Evolutionary conservation across 2,888 invertebrate species (phyloP), one percentile per base, ranked within the genome.

Genomic region (Aporophyla lueneburgensis): DNA sequence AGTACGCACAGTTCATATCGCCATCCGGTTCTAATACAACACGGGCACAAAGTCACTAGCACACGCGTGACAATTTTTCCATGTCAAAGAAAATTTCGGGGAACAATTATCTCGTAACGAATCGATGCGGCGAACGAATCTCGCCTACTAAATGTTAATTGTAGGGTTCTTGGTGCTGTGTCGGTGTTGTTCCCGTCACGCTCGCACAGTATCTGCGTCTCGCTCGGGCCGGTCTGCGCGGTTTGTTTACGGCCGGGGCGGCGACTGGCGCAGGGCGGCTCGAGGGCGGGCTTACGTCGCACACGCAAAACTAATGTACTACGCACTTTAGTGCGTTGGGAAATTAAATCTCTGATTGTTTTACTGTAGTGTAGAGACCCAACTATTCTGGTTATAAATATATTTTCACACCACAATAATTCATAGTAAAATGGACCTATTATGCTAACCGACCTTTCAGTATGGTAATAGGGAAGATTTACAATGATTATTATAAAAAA

Each of bases 101-200:
- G 94, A 94, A 93, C 95, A 95, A 96, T 96, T 96, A 96, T 94
- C 93, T 93, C 93, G 95, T 96, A 93, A 96, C 96, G 96, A 96
- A 96, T 96, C 95, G 96, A 96, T 96, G 95, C 95, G 94, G 92
- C 96, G 96, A 94, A 94, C 95, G 96, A 95, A 96, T 96, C 96
- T 96, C 94, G 95, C 93, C 94, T 94, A 96, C 96, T 96, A 86
- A 86, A 86, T 87, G 87, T 86, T 87, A 96, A 96, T 96, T 96
- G 96, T 92, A 95, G 96, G 96, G 95, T 96, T 93, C 91, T 92
- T 89, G 91, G 93, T 92, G 89, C 91, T 89, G 86, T 88, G 90
- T 89, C 89, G 90, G 92, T 88, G 56, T 70, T 53, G 46, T 75
- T 86, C 88, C 83, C 78, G 87, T 92, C 94, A 92, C 93, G 74